Conservation (phyloP, 1,140 invertebrate genomes). For the Subanguina moxae region DNA sequence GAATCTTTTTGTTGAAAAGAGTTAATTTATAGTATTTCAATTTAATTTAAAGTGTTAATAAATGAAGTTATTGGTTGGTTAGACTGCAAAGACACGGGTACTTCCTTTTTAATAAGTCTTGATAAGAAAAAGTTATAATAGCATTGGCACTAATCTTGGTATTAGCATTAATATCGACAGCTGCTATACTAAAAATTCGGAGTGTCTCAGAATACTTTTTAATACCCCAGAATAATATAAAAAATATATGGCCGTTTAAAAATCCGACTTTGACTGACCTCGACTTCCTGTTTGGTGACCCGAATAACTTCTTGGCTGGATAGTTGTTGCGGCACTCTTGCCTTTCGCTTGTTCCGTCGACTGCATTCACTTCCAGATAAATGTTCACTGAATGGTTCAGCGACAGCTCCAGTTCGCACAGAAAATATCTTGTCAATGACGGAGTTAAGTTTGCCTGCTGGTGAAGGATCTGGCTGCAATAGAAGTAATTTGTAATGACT, state of each 20-base stretch:
- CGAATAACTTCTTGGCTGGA: not conserved
- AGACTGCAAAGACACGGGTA: too few species aligned
- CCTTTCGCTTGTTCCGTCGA: slow-evolving; percentile 17
- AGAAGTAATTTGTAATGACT: too few species aligned
- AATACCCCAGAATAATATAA: not conserved
- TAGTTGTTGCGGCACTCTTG: not conserved
- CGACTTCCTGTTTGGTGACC: not conserved
- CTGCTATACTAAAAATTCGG: too few species aligned
- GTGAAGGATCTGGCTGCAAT: not conserved
- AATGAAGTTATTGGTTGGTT: too few species aligned
- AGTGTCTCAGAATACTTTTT: not conserved
- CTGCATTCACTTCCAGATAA: not conserved
- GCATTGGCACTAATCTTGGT: too few species aligned
- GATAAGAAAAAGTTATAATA: too few species aligned
- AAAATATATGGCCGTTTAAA: not conserved
- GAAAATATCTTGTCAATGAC: slow-evolving; percentile 1
- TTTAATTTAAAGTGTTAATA: too few species aligned
- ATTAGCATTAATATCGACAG: too few species aligned
- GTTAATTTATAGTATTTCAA: not conserved
- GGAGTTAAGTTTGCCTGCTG: slow-evolving; percentile 6
- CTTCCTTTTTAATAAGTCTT: too few species aligned
- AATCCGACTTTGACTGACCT: not conserved
- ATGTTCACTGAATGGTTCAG: not conserved
- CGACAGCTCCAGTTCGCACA: not conserved
- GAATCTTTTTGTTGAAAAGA: not conserved